Base-by-base conservation (phyloP, 2,113 vertebrate species). In the Amphiprion percula region DNA sequence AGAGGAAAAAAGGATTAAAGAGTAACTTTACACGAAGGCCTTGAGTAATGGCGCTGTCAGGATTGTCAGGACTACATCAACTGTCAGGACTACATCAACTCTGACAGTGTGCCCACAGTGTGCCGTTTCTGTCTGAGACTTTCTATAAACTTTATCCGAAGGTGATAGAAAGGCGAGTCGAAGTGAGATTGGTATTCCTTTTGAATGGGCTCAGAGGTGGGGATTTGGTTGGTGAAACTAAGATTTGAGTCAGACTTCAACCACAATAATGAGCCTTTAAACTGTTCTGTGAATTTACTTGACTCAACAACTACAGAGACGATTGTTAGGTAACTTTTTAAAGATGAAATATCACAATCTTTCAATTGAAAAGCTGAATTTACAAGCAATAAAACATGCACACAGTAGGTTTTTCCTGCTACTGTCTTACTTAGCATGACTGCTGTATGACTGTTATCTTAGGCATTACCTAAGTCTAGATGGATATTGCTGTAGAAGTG, bases 1-100 rank as follows among this genome's bases (percentile, higher is more conserved):
- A 71, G 77, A 89, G 82, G 82, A 75, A 87, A 73, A 80, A 74
- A 52, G 64, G 80, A 81, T 85, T 78, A 89, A 76, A 83, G 72
- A 15, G 46, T 16, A 82, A 75, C 79, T 64, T 68, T 28, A 79
- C 75, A 79, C 53, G 41, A 72, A 85, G 67, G 63, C 63, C 69
- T 76, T 71, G 70, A 77, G 81, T 75, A 60, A 88, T 70, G 33
- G 28, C 26, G 61, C 64, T 73, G 77, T 85, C 75, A 68, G 72
- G 69, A 65, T n/a, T n/a, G n/a, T n/a, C n/a, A n/a, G n/a, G n/a
- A 65, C 74, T 55, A 58, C 65, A 74, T 64, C 83, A 64, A 61
- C 83, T 58, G n/a, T n/a, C n/a, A n/a, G n/a, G n/a, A 65, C 74
- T 55, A 58, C 65, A 74, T 64, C 83, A 64, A 61, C 83, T 58